These are phyloP conservation scores for Callaeas wilsoni DNA, from an alignment of 2,113 vertebrate genomes.

Conservation along the genomic window DNA sequence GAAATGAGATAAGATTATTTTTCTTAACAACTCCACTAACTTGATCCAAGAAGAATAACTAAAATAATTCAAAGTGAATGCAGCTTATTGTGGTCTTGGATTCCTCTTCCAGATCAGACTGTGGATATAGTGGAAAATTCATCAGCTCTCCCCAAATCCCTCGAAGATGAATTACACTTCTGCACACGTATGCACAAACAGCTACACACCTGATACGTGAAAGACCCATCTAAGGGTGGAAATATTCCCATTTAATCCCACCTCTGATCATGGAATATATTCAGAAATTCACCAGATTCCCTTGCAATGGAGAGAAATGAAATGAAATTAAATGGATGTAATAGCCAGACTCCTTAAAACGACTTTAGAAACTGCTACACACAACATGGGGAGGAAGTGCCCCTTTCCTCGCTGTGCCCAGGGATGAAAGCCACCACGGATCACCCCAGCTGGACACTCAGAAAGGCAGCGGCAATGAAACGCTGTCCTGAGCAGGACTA, in stretches of 20 bases:
- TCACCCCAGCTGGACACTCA: neutral
- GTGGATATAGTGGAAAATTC: neutral
- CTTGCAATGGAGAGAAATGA: neutral
- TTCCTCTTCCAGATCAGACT: neutral
- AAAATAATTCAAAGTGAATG: neutral
- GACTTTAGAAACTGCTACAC: neutral
- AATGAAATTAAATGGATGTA: neutral
- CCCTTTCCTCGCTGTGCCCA: neutral
- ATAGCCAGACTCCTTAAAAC: neutral
- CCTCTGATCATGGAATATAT: neutral
- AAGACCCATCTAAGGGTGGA: neutral
- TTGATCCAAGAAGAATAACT: neutral
- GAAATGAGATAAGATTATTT: neutral
- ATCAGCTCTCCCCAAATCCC: neutral
- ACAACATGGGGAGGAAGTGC: neutral
- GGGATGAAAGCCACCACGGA: neutral
- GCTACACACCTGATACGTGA: rapidly evolving
- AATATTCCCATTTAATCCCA: neutral
- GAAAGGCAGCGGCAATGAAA: neutral
- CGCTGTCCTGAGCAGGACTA: neutral
- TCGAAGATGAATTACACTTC: neutral
- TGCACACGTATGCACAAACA: neutral
- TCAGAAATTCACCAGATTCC: neutral
- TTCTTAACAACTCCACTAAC: neutral
- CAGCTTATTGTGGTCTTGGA: neutral